These are phyloP conservation scores for Halocaridina rubra DNA, from an alignment of 2,888 invertebrate species.

Conservation along the genomic window DNA sequence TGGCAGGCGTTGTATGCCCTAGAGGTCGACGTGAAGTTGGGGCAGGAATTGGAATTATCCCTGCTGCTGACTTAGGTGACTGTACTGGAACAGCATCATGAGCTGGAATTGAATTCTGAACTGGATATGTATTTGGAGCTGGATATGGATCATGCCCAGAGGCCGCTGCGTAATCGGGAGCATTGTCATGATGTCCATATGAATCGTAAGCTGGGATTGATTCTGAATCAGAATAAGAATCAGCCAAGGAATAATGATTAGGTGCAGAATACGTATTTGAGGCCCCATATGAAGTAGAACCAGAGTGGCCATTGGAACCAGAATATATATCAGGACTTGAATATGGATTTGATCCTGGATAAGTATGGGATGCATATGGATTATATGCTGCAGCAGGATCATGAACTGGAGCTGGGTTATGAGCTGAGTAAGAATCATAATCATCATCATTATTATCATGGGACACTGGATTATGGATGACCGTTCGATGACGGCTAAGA, in stretches of 20 bases:
- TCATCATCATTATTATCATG: too few relatives aligned
- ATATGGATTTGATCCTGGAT: background rate
- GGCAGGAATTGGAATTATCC: slow-evolving; percentile 11
- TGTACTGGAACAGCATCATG: background rate
- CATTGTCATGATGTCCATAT: background rate
- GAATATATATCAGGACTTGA: background rate
- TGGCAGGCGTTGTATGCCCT: slow-evolving; percentile 32
- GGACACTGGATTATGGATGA: background rate
- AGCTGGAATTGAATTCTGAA: background rate
- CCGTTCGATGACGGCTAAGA: background rate
- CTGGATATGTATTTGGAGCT: background rate
- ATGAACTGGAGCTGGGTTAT: background rate
- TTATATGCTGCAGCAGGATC: background rate
- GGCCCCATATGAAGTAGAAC: too few relatives aligned
- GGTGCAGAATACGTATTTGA: background rate
- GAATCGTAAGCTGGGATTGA: background rate
- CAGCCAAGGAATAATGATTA: background rate
- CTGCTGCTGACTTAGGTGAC: background rate
- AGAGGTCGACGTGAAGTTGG: slow-evolving; percentile 36
- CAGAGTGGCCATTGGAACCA: background rate
- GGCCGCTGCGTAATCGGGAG: background rate
- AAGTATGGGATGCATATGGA: background rate
- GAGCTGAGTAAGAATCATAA: background rate
- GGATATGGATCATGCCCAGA: background rate
- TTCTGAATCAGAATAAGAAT: too few relatives aligned